These are phyloP conservation scores for Holothuria scabra DNA, from an alignment of 53 echinoderm and acorn worm genomes.

Conservation along the genomic window DNA sequence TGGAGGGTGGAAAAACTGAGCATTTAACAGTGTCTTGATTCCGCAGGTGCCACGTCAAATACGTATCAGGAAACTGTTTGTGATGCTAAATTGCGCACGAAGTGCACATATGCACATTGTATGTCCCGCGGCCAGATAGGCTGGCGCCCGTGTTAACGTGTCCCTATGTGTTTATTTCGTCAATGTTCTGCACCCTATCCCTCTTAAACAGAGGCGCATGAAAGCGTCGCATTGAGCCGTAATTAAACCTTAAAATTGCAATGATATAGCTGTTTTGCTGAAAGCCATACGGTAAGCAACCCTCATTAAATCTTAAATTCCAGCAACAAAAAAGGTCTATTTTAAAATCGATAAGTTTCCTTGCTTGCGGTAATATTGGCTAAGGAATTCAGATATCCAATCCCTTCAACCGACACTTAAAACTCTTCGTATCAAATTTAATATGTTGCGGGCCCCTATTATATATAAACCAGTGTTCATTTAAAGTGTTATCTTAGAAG, in stretches of 20 bases:
- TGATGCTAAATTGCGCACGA: constrained; percentile 37
- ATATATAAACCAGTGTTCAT: constrained; percentile 12
- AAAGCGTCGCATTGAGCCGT: constrained; percentile 9
- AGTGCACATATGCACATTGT: constrained; percentile 46
- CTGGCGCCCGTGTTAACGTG: constrained; percentile 35
- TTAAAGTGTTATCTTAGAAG: too few relatives aligned
- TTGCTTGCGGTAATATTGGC: constrained; percentile 19
- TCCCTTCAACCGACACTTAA: not conserved
- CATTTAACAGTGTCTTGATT: too few relatives aligned
- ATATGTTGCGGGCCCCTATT: constrained; percentile 35
- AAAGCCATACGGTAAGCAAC: constrained; percentile 30
- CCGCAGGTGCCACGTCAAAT: too few relatives aligned
- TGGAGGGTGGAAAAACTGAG: too few relatives aligned
- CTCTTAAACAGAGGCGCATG: too few relatives aligned
- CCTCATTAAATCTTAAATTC: constrained; percentile 36
- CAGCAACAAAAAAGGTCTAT: constrained; percentile 9
- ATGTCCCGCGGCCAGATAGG: constrained; percentile 16
- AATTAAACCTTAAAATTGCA: constrained; percentile 26
- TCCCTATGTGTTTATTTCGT: constrained; percentile 4
- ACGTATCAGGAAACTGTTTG: too few relatives aligned
- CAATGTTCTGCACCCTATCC: too few relatives aligned
- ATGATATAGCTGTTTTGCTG: constrained; percentile 26
- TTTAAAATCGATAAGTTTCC: constrained; percentile 27
- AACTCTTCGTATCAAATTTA: not conserved
- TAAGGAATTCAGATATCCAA: not conserved